These are phyloP conservation scores for Pyrochroa serraticornis DNA, from an alignment of 2,888 invertebrate genomes.

Conservation along the genomic window DNA sequence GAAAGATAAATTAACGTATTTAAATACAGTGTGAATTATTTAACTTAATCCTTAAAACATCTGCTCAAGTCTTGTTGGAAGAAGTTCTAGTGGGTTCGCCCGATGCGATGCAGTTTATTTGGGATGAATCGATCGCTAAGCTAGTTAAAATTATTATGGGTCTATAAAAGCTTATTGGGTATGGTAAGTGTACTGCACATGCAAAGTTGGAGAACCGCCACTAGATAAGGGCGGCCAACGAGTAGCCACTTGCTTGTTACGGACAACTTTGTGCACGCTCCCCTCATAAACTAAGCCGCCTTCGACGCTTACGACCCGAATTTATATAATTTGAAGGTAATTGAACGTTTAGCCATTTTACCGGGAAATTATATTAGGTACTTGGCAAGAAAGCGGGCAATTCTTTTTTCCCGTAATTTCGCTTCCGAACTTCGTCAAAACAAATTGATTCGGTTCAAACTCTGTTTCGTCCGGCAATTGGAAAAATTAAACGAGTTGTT, in stretches of 20 bases:
- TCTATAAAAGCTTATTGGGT: slow-evolving; percentile 3
- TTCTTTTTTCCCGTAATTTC: not conserved
- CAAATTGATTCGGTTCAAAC: no score
- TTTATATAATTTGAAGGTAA: slow-evolving; percentile 24
- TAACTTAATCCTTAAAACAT: no score
- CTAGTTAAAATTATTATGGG: not conserved
- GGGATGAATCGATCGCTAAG: not conserved
- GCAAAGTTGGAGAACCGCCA: slow-evolving; percentile 14
- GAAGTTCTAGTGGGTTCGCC: slow-evolving; percentile 11
- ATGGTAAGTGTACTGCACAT: slow-evolving; percentile 13
- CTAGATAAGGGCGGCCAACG: slow-evolving; percentile 18
- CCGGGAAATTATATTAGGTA: slow-evolving; percentile 12
- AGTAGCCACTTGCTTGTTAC: slow-evolving; percentile 26
- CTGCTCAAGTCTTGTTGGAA: slow-evolving; percentile 15
- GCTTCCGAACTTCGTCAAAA: no score
- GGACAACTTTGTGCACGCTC: slow-evolving; percentile 21
- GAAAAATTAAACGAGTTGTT: slow-evolving; percentile 5
- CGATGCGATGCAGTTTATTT: not conserved
- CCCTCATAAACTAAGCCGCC: slow-evolving; percentile 17
- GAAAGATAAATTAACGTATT: no score
- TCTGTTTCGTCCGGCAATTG: slow-evolving; percentile 2
- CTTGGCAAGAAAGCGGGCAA: not conserved
- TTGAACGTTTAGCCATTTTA: slow-evolving; percentile 21
- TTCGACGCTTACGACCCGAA: slow-evolving; percentile 54
- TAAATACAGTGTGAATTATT: no score